These are phyloP conservation scores for Notodromas monacha DNA, from an alignment of 2,888 invertebrate genomes.

Conservation along the genomic window DNA sequence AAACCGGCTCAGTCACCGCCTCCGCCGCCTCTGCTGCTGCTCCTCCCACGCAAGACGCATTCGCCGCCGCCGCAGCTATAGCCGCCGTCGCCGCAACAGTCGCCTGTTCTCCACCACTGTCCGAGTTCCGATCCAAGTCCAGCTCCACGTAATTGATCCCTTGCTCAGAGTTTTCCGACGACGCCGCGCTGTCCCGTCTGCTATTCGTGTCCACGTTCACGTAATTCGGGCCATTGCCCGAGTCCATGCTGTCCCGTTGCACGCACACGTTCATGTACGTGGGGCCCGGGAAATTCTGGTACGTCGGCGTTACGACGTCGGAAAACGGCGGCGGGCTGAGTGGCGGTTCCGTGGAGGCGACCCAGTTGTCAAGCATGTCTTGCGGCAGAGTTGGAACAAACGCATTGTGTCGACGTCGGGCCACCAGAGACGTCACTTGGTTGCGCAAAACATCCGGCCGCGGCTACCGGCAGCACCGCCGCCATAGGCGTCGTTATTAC, in stretches of 20 bases:
- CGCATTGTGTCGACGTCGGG: no score
- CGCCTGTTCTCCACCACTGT: neutral
- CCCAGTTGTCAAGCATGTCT: no score
- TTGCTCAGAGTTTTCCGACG: no score
- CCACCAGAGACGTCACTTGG: no score
- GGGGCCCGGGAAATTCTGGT: neutral
- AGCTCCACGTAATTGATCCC: constrained; percentile 38
- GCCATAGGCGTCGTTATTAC: neutral
- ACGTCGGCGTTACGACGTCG: no score
- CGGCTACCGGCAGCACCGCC: neutral
- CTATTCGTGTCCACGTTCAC: constrained; percentile 9
- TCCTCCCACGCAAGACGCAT: no score
- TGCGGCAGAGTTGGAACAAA: no score
- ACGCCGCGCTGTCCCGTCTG: constrained; percentile 8
- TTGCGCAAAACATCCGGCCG: no score
- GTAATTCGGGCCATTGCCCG: constrained; percentile 9
- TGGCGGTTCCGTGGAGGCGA: no score
- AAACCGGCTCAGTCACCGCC: neutral
- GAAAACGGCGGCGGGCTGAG: no score
- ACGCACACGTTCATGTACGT: neutral
- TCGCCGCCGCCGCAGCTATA: neutral
- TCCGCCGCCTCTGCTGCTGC: neutral
- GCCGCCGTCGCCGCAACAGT: neutral
- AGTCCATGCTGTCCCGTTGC: no score
- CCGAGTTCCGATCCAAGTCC: constrained; percentile 26